phyloP scores from a whole-genome alignment of 2,113 vertebrate species.

The Prolemur simus region DNA sequence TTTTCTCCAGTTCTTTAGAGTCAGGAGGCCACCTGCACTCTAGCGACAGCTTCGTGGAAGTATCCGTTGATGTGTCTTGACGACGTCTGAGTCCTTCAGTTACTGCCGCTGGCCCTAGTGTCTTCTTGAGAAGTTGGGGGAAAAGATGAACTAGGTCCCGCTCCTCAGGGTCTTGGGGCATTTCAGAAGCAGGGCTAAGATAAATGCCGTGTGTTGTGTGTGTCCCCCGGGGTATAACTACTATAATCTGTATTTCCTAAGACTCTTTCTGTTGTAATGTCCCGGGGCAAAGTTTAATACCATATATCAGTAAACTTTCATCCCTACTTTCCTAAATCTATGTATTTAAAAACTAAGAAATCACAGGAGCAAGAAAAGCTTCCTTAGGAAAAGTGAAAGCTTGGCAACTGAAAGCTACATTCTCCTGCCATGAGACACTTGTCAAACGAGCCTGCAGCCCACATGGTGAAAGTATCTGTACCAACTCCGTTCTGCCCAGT shows the following conservation, averaged over 20 bases:
- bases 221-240: too few species aligned
- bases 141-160: background rate
- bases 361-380: background rate
- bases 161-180: rapidly evolving
- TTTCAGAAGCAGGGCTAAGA: background rate
- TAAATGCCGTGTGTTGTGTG: background rate
- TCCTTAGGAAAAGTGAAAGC: background rate
- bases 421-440: background rate
- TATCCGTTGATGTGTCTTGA: background rate
- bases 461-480: background rate
- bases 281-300: background rate
- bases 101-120: background rate
- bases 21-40: background rate
- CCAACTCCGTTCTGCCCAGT: background rate
- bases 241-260: background rate
- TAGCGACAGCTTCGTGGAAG: background rate
- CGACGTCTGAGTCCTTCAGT: background rate
- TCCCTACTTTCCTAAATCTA: background rate
- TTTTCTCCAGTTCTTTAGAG: background rate
- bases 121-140: too few species aligned
- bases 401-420: background rate
- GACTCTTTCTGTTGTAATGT: background rate
- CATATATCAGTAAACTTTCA: background rate
- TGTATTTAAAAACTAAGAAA: background rate
- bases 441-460: background rate